Base-by-base conservation (phyloP, 2,888 invertebrate genomes). In the Cylindroiulus punctatus region DNA sequence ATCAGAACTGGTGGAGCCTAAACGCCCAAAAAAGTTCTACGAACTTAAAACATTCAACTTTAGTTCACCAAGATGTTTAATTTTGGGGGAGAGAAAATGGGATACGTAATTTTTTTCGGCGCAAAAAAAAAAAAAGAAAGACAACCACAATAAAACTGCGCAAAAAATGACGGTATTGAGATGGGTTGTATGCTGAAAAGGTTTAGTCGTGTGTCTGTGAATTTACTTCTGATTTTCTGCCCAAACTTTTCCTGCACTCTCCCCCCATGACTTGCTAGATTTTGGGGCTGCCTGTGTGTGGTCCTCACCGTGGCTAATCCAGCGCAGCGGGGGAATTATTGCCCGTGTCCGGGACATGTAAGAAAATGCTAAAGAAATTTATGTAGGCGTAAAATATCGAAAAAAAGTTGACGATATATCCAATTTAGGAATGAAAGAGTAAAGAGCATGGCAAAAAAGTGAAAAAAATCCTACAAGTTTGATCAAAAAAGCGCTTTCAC, bases 221-320 rank as follows among this genome's bases (percentile, higher is more conserved):
- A 65, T 65, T 65, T 65, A 65, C 65, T 65, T 65, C 65, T 65
- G 65, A 65, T 65, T 65, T 65, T 65, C 65, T 65, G 65, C 65
- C 65, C 65, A 26, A 65, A 65, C 65, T 65, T 65, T 65, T 65
- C 65, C 65, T 65, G 65, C 26, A 65, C 65, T 65, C 22, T 65
- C 65, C 65, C 65, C 65, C 65, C 65, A 65, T 65, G 65, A 65
- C 65, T 65, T 65, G 65, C 65, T 26, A 65, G 65, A 65, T 65
- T 65, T 65, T 65, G 65, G 65, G 65, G 65, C 65, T 26, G 26
- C 22, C 65, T 65, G 65, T 65, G 65, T 65, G 65, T 65, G 65
- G 65, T 65, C 65, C 65, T 65, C 65, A 65, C 65, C 65, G 65
- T 65, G n/a, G 22, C 65, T 65, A 65, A 65, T 65, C 65, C 26